phyloP scores from a whole-genome alignment of 2,888 invertebrate species.

The Antheraea assamensis region DNA sequence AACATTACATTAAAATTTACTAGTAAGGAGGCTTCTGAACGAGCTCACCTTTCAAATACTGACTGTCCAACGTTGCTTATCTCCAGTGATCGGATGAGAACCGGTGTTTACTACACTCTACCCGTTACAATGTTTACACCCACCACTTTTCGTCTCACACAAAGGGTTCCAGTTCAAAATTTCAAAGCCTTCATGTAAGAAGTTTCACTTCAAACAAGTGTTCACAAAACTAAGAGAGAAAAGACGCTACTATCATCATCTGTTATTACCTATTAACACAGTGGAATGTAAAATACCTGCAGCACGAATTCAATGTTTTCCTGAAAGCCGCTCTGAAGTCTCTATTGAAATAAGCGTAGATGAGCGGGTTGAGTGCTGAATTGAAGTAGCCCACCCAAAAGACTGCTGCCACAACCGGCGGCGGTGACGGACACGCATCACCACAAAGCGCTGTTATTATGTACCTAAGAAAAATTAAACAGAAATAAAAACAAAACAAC shows the following conservation, averaged over 20 bases:
- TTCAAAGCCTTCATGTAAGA: too few relatives aligned
- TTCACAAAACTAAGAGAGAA: too few relatives aligned
- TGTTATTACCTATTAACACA: neutral
- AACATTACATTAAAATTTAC: neutral
- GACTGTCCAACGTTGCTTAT: too few relatives aligned
- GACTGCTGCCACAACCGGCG: slow-evolving; percentile 92
- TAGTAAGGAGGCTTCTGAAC: neutral
- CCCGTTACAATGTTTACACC: too few relatives aligned
- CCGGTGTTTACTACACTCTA: too few relatives aligned
- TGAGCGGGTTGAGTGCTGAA: slow-evolving; percentile 91
- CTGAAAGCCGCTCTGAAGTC: slow-evolving; percentile 98
- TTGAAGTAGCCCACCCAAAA: slow-evolving; percentile 97
- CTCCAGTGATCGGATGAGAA: too few relatives aligned
- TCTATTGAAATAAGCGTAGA: slow-evolving; percentile 98
- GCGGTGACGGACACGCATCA: slow-evolving; percentile 89
- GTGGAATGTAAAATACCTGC: slow-evolving; percentile 64
- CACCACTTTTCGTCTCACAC: too few relatives aligned
- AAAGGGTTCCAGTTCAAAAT: too few relatives aligned
- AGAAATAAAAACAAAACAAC: too few relatives aligned
- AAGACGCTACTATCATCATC: too few relatives aligned
- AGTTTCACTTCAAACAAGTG: too few relatives aligned
- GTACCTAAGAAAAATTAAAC: slow-evolving; percentile 84
- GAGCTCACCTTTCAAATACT: too few relatives aligned
- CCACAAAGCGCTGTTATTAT: slow-evolving; percentile 91
- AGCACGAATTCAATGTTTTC: slow-evolving; percentile 91